These are phyloP conservation scores for Himalopsyche kuldschensis DNA, from an alignment of 2,888 invertebrate genomes.

Conservation along the genomic window DNA sequence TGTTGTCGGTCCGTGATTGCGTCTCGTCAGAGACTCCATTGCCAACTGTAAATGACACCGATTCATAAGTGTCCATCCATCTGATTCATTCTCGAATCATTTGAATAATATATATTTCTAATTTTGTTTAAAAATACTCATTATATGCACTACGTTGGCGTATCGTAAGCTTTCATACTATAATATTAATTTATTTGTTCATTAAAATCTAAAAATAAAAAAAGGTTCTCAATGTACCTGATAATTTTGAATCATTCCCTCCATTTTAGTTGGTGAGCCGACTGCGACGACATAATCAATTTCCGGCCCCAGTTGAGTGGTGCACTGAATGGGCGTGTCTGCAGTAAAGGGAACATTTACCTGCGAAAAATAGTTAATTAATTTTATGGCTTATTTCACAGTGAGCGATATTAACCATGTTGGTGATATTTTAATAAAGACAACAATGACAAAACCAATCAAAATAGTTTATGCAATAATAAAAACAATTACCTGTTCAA, in stretches of 20 bases:
- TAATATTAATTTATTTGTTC: too few species aligned
- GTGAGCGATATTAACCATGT: neutral
- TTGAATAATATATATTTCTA: neutral
- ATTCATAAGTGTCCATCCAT: neutral
- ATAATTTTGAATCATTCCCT: conserved; percentile 58
- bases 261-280: conserved; percentile 59
- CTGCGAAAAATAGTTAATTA: conserved; percentile 46
- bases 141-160: neutral
- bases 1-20: neutral
- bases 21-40: neutral
- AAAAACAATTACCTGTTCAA: conserved; percentile 67
- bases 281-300: conserved; percentile 81
- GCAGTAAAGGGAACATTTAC: conserved; percentile 71
- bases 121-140: too few species aligned
- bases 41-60: neutral
- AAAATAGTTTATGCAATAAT: neutral
- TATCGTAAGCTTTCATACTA: too few species aligned
- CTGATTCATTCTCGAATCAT: too few species aligned
- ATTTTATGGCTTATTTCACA: too few species aligned
- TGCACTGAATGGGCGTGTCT: conserved; percentile 73
- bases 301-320: conserved; percentile 71
- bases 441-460: neutral
- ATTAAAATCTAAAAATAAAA: neutral
- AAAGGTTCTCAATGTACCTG: conserved; percentile 46
- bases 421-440: neutral